A percentile compares a stretch with the other conserved stretches of the same genome.
Evolutionary conservation across 2,797 vertebrate species (phyloP).

Genomic region (Clamator glandarius): DNA sequence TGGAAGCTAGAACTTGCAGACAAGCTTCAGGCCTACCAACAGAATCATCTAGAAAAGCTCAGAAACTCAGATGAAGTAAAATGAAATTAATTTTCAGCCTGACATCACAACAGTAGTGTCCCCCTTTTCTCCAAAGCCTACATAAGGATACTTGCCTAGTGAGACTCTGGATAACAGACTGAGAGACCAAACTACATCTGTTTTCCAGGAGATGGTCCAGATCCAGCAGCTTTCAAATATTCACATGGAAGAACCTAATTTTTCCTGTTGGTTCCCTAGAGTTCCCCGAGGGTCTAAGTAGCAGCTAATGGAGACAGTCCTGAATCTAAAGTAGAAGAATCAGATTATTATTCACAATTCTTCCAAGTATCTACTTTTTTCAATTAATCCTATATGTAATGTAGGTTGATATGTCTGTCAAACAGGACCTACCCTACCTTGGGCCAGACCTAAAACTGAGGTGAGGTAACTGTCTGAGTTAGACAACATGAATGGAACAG

Average conservation of each 20-base stretch:
- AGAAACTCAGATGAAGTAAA: neutral
- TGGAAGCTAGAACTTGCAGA: neutral
- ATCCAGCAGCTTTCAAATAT: neutral
- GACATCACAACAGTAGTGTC: neutral
- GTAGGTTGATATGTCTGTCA: neutral
- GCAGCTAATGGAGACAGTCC: neutral
- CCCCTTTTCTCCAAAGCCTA: no score
- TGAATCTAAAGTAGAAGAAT: neutral
- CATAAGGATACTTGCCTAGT: no score
- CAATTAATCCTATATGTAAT: neutral
- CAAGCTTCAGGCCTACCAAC: neutral
- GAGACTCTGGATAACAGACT: neutral
- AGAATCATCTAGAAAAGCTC: neutral
- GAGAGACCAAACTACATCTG: neutral
- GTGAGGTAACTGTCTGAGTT: neutral
- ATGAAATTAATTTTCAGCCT: neutral
- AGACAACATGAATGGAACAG: neutral
- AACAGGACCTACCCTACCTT: neutral
- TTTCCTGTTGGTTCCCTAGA: neutral
- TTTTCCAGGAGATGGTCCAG: neutral
- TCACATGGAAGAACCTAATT: neutral
- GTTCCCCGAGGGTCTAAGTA: neutral
- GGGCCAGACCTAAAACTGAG: neutral
- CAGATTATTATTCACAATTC: neutral
- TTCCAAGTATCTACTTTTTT: neutral